A percentile compares a stretch with the other conserved stretches of the same genome.
phyloP scores from a whole-genome alignment of 64 coral and sea anemone species.

The Stichodactyla helianthus region DNA sequence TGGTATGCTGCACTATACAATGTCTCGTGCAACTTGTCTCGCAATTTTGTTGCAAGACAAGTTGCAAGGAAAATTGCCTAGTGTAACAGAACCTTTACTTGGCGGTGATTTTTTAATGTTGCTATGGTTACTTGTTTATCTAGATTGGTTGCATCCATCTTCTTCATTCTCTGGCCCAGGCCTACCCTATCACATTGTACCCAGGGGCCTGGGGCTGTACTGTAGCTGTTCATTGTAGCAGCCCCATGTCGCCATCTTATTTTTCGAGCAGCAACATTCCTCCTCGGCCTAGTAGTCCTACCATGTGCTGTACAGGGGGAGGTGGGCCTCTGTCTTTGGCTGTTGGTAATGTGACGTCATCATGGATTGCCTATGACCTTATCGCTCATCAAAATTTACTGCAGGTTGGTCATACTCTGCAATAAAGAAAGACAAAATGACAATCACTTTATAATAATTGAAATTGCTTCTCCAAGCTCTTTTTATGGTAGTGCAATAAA shows the following conservation, averaged over 20 bases:
- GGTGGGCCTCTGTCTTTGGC: constrained; percentile 74
- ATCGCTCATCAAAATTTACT: constrained; percentile 86
- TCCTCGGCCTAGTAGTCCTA: constrained; percentile 67
- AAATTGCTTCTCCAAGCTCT: too few relatives aligned
- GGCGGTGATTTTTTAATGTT: neutral
- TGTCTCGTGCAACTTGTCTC: too few relatives aligned
- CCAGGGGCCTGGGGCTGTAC: constrained; percentile 72
- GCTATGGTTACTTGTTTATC: neutral
- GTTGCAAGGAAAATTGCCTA: too few relatives aligned
- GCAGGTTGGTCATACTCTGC: constrained; percentile 22
- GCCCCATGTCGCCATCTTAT: constrained; percentile 52
- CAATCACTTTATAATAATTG: too few relatives aligned
- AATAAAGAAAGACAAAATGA: too few relatives aligned
- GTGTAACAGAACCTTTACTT: too few relatives aligned
- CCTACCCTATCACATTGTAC: constrained; percentile 45
- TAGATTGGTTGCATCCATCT: constrained; percentile 85
- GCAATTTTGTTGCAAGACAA: too few relatives aligned
- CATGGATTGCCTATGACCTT: constrained; percentile 83
- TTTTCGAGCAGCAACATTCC: constrained; percentile 21
- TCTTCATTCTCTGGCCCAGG: constrained; percentile 44
- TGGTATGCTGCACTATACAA: too few relatives aligned
- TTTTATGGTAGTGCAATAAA: too few relatives aligned
- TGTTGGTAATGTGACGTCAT: constrained; percentile 74
- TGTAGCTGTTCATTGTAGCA: constrained; percentile 57
- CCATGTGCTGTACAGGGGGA: constrained; percentile 71